Evolutionary conservation across 2,113 vertebrate species (phyloP).

Genomic region (Actinemys pallida): DNA sequence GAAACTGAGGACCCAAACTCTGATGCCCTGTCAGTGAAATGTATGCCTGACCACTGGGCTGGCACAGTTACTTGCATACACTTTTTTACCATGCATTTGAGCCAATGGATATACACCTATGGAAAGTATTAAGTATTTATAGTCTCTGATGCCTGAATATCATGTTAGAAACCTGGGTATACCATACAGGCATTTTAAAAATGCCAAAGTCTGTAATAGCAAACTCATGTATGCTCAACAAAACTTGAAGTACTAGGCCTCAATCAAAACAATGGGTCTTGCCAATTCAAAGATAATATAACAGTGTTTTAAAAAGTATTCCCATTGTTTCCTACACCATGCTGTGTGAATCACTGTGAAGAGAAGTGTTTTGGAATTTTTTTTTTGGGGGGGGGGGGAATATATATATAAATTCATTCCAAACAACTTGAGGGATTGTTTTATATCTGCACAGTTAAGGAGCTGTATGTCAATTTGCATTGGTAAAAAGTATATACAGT

Average conservation of each 20-base stretch:
- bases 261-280: background rate
- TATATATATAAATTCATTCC: background rate
- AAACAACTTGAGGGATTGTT: background rate
- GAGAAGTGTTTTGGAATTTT: background rate
- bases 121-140: background rate
- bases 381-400: background rate
- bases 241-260: slow-evolving; percentile 16
- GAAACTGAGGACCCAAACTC: background rate
- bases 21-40: background rate
- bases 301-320: background rate
- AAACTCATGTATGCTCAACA: background rate
- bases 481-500: background rate
- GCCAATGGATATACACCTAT: slow-evolving; percentile 21
- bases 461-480: background rate
- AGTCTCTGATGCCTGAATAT: slow-evolving; percentile 14
- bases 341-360: slow-evolving; percentile 54
- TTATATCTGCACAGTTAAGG: background rate
- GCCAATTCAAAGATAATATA: background rate
- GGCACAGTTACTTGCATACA: background rate
- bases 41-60: background rate
- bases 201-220: slow-evolving; percentile 59
- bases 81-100: background rate
- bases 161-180: background rate
- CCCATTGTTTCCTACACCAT: background rate
- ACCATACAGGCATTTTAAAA: background rate